These are phyloP conservation scores for Hyles lineata DNA, from an alignment of 2,888 invertebrate genomes.

Conservation along the genomic window DNA sequence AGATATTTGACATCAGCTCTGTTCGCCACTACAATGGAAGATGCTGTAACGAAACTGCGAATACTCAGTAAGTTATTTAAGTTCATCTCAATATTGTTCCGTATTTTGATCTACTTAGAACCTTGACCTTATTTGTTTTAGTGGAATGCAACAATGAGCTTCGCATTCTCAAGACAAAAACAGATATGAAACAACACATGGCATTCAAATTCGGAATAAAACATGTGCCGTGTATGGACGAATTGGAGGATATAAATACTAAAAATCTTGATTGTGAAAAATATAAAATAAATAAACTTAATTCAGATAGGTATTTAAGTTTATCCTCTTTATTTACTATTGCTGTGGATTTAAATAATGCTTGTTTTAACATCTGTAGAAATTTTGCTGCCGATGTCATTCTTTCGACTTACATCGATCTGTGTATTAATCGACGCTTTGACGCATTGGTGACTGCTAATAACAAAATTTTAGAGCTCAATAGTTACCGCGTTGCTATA, in stretches of 20 bases:
- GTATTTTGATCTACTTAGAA: not conserved
- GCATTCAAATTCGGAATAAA: slow-evolving; percentile 55
- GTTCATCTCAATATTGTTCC: not conserved
- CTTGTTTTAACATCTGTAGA: not conserved
- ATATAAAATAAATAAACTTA: slow-evolving; percentile 65
- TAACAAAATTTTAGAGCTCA: slow-evolving; percentile 33
- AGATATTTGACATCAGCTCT: slow-evolving; percentile 55
- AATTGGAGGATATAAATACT: slow-evolving; percentile 49
- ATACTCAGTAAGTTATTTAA: slow-evolving; percentile 55
- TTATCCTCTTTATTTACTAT: not conserved
- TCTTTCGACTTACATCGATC: slow-evolving; percentile 48
- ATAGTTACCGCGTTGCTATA: slow-evolving; percentile 40
- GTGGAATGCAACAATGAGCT: slow-evolving; percentile 62
- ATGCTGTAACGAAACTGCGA: slow-evolving; percentile 56
- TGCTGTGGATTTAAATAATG: not conserved
- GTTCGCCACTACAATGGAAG: slow-evolving; percentile 63
- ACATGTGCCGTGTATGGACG: slow-evolving; percentile 41
- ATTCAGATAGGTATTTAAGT: slow-evolving; percentile 56
- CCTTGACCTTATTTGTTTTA: slow-evolving; percentile 38
- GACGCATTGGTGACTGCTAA: slow-evolving; percentile 42
- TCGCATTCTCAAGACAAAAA: slow-evolving; percentile 51
- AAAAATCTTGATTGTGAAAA: slow-evolving; percentile 48
- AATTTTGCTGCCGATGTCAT: not conserved
- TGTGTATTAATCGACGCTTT: slow-evolving; percentile 47
- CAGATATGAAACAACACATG: slow-evolving; percentile 52